A percentile compares a stretch with the other conserved stretches of the same genome.
phyloP scores from a whole-genome alignment of 2,113 vertebrate species.

The Lontra canadensis region DNA sequence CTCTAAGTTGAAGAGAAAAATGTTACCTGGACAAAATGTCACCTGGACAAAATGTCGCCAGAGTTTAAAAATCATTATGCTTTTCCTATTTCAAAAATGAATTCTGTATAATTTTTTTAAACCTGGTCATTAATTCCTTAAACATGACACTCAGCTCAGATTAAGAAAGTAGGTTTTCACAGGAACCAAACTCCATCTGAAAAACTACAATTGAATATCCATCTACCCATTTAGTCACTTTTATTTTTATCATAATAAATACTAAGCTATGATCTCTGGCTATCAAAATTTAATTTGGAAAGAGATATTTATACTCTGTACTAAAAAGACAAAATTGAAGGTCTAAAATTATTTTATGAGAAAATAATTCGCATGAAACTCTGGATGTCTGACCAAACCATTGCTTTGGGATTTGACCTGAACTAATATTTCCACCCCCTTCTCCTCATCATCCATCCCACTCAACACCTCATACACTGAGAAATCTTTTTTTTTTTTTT shows the following conservation, averaged over 20 bases:
- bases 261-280: neutral
- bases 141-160: neutral
- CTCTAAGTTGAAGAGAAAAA: slow-evolving; percentile 20
- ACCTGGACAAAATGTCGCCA: neutral
- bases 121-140: neutral
- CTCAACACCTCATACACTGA: slow-evolving; percentile 70
- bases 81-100: neutral
- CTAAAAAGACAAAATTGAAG: slow-evolving; percentile 69
- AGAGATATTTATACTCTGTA: slow-evolving; percentile 39
- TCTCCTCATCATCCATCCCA: slow-evolving; percentile 61
- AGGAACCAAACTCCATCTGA: neutral
- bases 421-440: slow-evolving; percentile 62
- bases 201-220: slow-evolving; percentile 15
- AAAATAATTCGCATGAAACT: slow-evolving; percentile 66
- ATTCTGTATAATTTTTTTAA: neutral
- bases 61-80: neutral
- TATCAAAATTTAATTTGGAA: slow-evolving; percentile 63
- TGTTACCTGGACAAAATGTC: neutral
- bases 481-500: neutral
- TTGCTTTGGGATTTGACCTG: slow-evolving; percentile 72
- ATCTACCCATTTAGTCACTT: neutral
- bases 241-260: slow-evolving; percentile 14
- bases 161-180: slow-evolving; percentile 19
- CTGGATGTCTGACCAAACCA: slow-evolving; percentile 73
- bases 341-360: slow-evolving; percentile 69